Percentiles rank a stretch among this genome's conserved stretches.
These are phyloP conservation scores for Ferrisia virgata DNA, from an alignment of 2,888 invertebrate genomes.

Conservation along the genomic window DNA sequence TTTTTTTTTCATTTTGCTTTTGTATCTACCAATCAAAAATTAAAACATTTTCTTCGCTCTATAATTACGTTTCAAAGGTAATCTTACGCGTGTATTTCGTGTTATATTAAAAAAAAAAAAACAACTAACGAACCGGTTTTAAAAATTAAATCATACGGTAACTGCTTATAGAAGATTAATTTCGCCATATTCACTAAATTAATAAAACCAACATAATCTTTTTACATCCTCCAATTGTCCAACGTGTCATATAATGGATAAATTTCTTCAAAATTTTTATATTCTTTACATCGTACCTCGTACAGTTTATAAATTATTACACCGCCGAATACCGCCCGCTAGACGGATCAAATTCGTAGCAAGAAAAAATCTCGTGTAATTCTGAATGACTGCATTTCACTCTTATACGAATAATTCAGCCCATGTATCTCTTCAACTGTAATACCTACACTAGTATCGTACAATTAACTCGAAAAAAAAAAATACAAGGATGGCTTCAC, in stretches of 20 bases:
- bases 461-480: not conserved
- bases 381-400: not conserved
- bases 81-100: not conserved
- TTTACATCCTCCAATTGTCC: not conserved
- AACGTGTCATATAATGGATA: not conserved
- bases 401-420: not conserved
- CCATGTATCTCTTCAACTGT: not conserved
- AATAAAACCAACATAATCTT: not conserved
- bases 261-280: not conserved
- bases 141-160: constrained; percentile 13
- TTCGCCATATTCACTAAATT: constrained; percentile 12
- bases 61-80: constrained; percentile 26
- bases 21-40: constrained; percentile 2
- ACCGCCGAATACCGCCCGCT: not conserved
- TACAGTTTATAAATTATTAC: not conserved
- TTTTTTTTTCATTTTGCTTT: not conserved
- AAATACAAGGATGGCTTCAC: not conserved
- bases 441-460: not conserved
- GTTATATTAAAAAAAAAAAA: not conserved
- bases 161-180: not conserved
- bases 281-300: not conserved
- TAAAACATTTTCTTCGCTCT: constrained; percentile 12
- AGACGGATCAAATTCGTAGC: not conserved
- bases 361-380: not conserved
- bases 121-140: not conserved